Evolutionary conservation across 2,113 vertebrate species (phyloP).

Genomic region (Sardina pilchardus): DNA sequence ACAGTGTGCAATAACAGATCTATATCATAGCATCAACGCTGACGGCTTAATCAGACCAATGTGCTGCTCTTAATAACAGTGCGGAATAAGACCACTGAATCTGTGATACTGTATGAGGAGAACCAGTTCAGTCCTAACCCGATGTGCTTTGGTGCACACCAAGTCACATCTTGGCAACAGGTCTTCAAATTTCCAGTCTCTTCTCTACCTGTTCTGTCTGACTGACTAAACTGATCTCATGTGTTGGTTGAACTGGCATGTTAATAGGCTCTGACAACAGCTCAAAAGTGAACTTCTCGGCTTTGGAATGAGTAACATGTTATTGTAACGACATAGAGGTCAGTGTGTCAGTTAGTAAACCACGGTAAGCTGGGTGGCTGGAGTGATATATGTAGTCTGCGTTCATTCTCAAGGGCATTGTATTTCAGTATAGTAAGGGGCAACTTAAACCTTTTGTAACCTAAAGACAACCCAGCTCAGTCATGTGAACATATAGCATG

Average conservation of each 20-base stretch:
- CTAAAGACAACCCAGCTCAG: not conserved
- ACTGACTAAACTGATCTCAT: not conserved
- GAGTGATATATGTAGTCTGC: not conserved
- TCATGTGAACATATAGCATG: not conserved
- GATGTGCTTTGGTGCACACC: not conserved
- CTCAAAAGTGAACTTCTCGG: not conserved
- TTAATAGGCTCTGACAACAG: not conserved
- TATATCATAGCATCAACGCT: not conserved
- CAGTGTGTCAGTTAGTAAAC: not conserved
- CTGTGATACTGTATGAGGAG: not conserved
- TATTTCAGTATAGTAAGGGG: not conserved
- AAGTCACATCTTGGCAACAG: not conserved
- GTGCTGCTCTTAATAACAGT: not conserved
- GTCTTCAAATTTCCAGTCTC: not conserved
- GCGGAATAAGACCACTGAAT: not conserved
- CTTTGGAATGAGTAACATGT: not conserved
- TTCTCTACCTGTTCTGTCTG: not conserved
- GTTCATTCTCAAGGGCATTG: not conserved
- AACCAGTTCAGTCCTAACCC: not conserved
- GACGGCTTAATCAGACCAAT: not conserved
- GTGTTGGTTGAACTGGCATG: not conserved
- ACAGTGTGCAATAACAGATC: no score
- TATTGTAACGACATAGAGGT: not conserved
- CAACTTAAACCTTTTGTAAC: not conserved
- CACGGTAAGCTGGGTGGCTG: not conserved